These are phyloP conservation scores for Batillaria attramentaria DNA, from an alignment of 1,140 invertebrate species.

Conservation along the genomic window DNA sequence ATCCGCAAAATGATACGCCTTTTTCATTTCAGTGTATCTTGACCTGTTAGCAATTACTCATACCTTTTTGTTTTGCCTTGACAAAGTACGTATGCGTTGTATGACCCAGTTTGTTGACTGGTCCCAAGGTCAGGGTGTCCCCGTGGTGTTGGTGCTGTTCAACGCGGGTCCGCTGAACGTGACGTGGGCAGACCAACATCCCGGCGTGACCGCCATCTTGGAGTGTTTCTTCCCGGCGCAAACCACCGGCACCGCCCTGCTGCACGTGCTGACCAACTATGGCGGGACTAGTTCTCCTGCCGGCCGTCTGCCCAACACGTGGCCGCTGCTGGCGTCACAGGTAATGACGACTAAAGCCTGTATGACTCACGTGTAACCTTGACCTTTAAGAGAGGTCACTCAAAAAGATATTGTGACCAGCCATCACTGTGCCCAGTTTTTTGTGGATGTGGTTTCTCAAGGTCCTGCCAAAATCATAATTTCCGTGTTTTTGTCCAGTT, in stretches of 20 bases:
- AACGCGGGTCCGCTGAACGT: conserved; percentile 63
- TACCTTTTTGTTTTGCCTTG: too few species aligned
- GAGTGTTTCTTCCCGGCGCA: conserved; percentile 66
- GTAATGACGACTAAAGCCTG: conserved; percentile 11
- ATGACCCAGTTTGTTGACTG: neutral
- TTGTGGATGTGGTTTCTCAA: neutral
- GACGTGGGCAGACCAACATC: conserved; percentile 43
- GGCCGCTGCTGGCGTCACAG: conserved; percentile 46
- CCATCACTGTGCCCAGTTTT: neutral
- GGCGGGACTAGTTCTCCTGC: conserved; percentile 53
- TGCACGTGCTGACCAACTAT: conserved; percentile 45
- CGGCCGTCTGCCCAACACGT: conserved; percentile 63
- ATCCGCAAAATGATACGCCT: too few species aligned
- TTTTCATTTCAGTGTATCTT: too few species aligned
- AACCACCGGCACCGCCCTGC: conserved; percentile 60
- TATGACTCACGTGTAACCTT: too few species aligned
- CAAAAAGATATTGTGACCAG: neutral
- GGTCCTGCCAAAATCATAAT: neutral
- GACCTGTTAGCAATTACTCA: too few species aligned
- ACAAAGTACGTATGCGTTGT: too few species aligned
- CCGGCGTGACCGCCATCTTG: conserved; percentile 56
- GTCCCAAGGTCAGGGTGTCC: conserved; percentile 9
- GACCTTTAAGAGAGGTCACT: neutral
- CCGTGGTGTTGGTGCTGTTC: conserved; percentile 61
- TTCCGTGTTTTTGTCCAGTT: too few species aligned